phyloP scores from a whole-genome alignment of 1,140 invertebrate species.

The Arctopsyche grandis region DNA sequence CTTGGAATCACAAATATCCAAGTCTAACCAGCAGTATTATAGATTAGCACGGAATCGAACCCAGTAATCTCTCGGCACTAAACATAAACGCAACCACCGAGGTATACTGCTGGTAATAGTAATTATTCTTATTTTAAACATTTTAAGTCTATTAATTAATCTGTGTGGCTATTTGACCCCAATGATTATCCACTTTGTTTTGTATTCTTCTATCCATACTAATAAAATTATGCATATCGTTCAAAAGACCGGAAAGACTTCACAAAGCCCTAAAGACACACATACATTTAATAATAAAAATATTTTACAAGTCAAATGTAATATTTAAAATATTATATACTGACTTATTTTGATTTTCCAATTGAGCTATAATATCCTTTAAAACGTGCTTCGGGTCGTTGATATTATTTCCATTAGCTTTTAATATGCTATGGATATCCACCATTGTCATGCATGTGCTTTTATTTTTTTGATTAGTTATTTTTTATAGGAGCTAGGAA shows the following conservation, averaged over 20 bases:
- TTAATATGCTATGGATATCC: too few species aligned
- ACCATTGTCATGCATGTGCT: too few species aligned
- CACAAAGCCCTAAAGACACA: conserved; percentile 59
- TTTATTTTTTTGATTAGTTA: too few species aligned
- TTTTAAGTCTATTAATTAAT: conserved; percentile 70
- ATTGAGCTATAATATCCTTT: conserved; percentile 70
- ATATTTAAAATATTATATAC: neutral
- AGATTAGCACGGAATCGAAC: too few species aligned
- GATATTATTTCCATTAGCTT: conserved; percentile 60
- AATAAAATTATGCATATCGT: conserved; percentile 54
- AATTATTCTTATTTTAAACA: too few species aligned
- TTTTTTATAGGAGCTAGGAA: too few species aligned
- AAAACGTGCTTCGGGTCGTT: conserved; percentile 64
- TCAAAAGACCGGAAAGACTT: conserved; percentile 59
- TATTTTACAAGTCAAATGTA: neutral
- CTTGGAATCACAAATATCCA: too few species aligned
- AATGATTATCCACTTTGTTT: conserved; percentile 66
- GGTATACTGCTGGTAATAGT: too few species aligned
- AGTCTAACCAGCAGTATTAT: too few species aligned
- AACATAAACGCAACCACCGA: too few species aligned
- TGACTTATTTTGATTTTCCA: conserved; percentile 74
- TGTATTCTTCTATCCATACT: conserved; percentile 62
- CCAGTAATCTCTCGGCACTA: too few species aligned
- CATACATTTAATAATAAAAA: too few species aligned
- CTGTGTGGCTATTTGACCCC: conserved; percentile 67